Conservation (phyloP, 2,797 vertebrate species). For the Caiman crocodilus region DNA sequence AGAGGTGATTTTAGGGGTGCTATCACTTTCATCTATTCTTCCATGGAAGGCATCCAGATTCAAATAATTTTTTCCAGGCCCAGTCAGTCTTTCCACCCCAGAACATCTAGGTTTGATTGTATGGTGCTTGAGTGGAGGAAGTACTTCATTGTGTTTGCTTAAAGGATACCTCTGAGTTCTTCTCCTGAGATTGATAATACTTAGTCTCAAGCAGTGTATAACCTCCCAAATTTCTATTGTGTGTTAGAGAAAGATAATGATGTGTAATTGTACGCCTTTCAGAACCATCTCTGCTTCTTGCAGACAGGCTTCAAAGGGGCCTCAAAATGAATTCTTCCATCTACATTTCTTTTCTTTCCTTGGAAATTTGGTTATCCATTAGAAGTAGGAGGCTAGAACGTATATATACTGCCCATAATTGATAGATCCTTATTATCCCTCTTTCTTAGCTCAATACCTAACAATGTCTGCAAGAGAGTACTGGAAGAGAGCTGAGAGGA, state of each 20-base stretch:
- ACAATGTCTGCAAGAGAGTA: too few species aligned
- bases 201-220: neutral
- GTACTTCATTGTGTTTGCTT: neutral
- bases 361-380: neutral
- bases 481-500: too few species aligned
- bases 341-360: neutral
- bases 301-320: neutral
- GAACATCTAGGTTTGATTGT: neutral
- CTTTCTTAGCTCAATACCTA: neutral
- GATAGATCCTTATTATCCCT: neutral
- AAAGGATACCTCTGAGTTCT: neutral
- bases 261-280: neutral
- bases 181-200: neutral
- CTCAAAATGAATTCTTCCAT: neutral
- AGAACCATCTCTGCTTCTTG: neutral
- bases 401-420: neutral
- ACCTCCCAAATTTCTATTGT: neutral
- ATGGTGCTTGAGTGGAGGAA: neutral
- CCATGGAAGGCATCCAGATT: neutral
- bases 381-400: neutral
- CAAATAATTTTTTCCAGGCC: neutral
- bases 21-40: rapidly evolving
- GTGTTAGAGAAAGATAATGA: neutral
- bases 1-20: neutral
- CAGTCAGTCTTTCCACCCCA: neutral